Evolutionary conservation across 1,140 invertebrate genomes (phyloP).

Genomic region (Neuroterus valhalla): DNA sequence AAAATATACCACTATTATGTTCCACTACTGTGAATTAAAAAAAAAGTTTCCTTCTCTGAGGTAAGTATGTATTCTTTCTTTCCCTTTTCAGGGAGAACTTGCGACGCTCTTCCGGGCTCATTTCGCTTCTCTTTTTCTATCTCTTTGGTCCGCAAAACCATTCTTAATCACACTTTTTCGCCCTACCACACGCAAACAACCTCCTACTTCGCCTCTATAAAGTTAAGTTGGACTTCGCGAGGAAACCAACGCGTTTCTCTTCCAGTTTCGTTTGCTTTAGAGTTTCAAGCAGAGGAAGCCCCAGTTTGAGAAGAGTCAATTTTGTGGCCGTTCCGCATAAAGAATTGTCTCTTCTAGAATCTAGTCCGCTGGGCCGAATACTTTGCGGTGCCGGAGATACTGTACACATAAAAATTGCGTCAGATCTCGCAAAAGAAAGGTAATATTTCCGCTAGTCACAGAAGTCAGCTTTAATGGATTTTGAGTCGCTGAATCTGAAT

Average conservation of each 20-base stretch:
- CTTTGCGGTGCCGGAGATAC: too few relatives aligned
- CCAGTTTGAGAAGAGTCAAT: constrained; percentile 8
- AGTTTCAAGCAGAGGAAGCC: constrained; percentile 9
- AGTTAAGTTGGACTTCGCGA: constrained; percentile 17
- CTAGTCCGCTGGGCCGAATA: too few relatives aligned
- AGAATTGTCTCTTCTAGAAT: too few relatives aligned
- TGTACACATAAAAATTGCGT: too few relatives aligned
- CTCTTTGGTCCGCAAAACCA: constrained; percentile 5
- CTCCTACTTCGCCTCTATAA: constrained; percentile 13
- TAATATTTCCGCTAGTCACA: not conserved
- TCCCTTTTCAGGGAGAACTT: not conserved
- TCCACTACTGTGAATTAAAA: too few relatives aligned
- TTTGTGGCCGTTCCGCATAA: not conserved
- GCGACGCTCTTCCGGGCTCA: not conserved
- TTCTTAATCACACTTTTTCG: constrained; percentile 8
- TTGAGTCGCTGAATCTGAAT: too few relatives aligned
- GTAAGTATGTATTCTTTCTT: not conserved
- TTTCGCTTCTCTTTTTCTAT: not conserved
- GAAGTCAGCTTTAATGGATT: too few relatives aligned
- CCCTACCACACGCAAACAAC: not conserved
- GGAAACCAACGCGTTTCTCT: constrained; percentile 16
- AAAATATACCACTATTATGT: too few relatives aligned
- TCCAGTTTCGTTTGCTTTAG: constrained; percentile 16
- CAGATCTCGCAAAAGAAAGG: not conserved
- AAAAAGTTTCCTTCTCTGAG: too few relatives aligned